Evolutionary conservation across 2,113 vertebrate genomes (phyloP), one percentile per base, ranked within the genome.

Genomic region (Copsychus sechellarum): DNA sequence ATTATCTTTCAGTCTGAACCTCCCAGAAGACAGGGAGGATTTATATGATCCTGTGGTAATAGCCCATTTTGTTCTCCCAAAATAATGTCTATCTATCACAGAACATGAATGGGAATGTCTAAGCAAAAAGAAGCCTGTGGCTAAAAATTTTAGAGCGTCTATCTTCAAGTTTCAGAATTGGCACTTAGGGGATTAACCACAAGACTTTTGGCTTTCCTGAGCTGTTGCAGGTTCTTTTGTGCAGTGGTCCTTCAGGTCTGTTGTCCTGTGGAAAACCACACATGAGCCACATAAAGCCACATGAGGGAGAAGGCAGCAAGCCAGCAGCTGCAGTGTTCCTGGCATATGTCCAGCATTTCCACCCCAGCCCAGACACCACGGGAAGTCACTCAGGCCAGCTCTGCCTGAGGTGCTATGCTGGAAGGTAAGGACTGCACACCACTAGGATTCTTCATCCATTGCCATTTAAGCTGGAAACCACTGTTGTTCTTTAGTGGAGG

Each of bases 21-120:
- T 93, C 85, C 43, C 80, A 93, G 90, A 85, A 95, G 72, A 91
- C 74, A 58, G 80, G 13, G 21, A 89, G 40, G 54, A 93, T 89
- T 86, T 86, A 95, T 93, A 36, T 0, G 11, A 13, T 79, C 33
- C 50, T 86, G 43, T 56, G 31, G 31, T 62, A 92, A 80, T 9
- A 84, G 77, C 7, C 69, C 60, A 86, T 87, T 92, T 86, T 77
- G 61, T 60, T 86, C 53, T 84, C 40, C 65, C 25, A 5, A 88
- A 94, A 90, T 86, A 74, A 90, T 65, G 15, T 50, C 81, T 43
- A 82, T 77, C 54, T 74, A 73, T 97, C 92, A 92, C 47, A 60
- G 61, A 77, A 60, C 47, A 77, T 34, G 42, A 91, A 93, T 31
- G 36, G 40, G 42, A 86, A 65, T 51, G 51, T 86, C 87, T 69